A percentile compares a stretch with the other conserved stretches of the same genome.
Conservation (phyloP, 1,140 invertebrate species). For the Halictus rubicundus region DNA sequence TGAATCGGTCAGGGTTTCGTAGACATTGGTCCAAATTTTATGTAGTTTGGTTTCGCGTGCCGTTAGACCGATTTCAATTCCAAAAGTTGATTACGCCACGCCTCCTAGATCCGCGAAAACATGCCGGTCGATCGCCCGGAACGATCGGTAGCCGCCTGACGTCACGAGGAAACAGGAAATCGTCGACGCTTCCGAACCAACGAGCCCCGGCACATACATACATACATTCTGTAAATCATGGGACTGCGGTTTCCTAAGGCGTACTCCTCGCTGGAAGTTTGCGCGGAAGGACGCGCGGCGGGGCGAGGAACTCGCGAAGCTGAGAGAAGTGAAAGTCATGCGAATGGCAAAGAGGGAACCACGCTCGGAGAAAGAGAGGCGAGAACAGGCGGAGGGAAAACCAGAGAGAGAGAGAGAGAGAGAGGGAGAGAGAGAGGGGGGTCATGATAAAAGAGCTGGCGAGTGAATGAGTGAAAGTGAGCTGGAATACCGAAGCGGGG, state of each 20-base stretch:
- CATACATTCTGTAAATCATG: conserved; percentile 39
- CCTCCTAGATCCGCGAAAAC: too few relatives aligned
- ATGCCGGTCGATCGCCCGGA: too few relatives aligned
- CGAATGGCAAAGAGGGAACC: conserved; percentile 46
- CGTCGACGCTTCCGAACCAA: conserved; percentile 14
- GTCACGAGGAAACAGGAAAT: too few relatives aligned
- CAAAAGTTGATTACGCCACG: too few relatives aligned
- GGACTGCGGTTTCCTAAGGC: conserved; percentile 39
- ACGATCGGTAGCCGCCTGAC: too few relatives aligned
- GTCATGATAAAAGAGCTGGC: conserved; percentile 64
- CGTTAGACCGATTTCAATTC: too few relatives aligned
- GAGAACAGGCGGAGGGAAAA: not conserved
- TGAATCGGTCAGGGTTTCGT: too few relatives aligned
- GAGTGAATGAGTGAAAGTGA: conserved; percentile 77
- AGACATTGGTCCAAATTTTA: too few relatives aligned
- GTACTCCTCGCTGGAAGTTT: conserved; percentile 34
- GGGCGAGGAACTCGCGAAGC: conserved; percentile 49
- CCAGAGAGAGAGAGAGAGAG: conserved; percentile 55
- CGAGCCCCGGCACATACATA: not conserved
- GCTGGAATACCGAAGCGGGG: conserved; percentile 70
- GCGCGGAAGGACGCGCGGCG: conserved; percentile 23
- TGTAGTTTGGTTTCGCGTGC: too few relatives aligned
- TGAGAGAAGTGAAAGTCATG: conserved; percentile 70
- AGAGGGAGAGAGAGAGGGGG: conserved; percentile 39
- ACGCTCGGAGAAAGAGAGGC: conserved; percentile 22